Evolutionary conservation across 2,888 invertebrate genomes (phyloP).

Genomic region (Pimpla rufipes): DNA sequence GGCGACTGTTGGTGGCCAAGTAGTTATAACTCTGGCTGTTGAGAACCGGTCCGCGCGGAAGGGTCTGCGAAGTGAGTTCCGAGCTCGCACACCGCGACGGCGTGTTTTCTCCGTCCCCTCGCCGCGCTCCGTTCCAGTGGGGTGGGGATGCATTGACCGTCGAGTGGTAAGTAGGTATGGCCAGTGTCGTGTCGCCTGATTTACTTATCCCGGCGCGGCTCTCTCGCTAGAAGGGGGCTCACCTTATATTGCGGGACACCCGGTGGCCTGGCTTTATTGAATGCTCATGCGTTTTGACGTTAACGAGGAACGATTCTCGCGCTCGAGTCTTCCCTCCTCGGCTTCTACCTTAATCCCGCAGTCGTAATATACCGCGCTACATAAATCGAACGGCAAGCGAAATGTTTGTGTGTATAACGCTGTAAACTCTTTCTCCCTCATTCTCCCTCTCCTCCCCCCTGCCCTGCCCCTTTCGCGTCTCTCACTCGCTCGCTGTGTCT

Average conservation of each 20-base stretch:
- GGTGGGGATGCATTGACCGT: constrained; percentile 41
- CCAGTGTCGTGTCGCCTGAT: constrained; percentile 73
- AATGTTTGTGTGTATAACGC: constrained; percentile 18
- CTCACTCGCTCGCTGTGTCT: constrained; percentile 14
- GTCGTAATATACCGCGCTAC: constrained; percentile 11
- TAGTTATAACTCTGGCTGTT: constrained; percentile 42
- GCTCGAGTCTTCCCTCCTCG: constrained; percentile 16
- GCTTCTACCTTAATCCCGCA: constrained; percentile 21
- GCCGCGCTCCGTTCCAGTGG: background rate
- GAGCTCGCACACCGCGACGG: constrained; percentile 46
- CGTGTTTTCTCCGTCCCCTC: background rate
- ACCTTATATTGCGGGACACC: constrained; percentile 4
- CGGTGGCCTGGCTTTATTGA: constrained; percentile 74
- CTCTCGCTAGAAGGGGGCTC: constrained; percentile 4
- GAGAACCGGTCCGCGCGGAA: constrained; percentile 51
- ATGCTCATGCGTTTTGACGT: constrained; percentile 78
- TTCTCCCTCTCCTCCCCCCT: background rate
- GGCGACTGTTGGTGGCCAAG: constrained; percentile 42
- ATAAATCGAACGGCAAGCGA: constrained; percentile 40
- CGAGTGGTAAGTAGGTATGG: constrained; percentile 4
- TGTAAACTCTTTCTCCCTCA: constrained; percentile 37
- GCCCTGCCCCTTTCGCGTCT: background rate
- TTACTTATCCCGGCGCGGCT: constrained; percentile 75
- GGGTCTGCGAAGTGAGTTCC: constrained; percentile 41
- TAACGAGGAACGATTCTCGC: constrained; percentile 74